Base-by-base conservation (phyloP, 2,888 invertebrate genomes). In the Euclidia mi region DNA sequence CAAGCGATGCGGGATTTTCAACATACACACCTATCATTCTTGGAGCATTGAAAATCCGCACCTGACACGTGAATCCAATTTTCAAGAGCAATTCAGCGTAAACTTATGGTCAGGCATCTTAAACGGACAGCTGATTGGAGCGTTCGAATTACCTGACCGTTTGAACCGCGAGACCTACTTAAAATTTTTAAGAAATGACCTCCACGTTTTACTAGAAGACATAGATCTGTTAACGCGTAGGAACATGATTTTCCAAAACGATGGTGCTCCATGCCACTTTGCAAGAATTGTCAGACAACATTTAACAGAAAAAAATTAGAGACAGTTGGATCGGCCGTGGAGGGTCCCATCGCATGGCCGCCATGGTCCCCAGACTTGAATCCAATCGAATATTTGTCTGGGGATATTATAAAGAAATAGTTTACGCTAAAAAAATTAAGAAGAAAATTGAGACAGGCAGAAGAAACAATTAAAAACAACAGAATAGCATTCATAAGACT, bases 191-290 rank as follows among this genome's bases (percentile, higher is more conserved):
- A 20, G 20, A 20, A 20, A 20, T 20, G 20, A 20, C 2, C 2
- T 20, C 20, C 2, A 20, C 20, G 20, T 20, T 2, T 20, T 20
- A 20, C 20, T 20, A 1, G 20, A 9, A 52, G 40, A 56, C 17
- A 42, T 59, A 17, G 32, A 56, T 29, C 31, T 64, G 28, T 14
- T 46, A 37, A 31, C 37, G 11, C 18, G 53, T 11, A 29, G 44
- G 12, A 20, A 32, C 4, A 57, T 57, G 48, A 18, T 56, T 2
- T 64, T 59, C 40, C 51, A 55, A 45, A 46, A 58, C 29, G 56
- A 57, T 25, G 57, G 55, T 28, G 48, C 53, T 7, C 47, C 58
- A 35, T 63, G 56, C 18, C 63, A 59, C 34, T 55, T 15, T 20
- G 43, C 47, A 42, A 45, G 14, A 14, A 31, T 15, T 45, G 52